Evolutionary conservation across 2,888 invertebrate species (phyloP).

Genomic region (Philereme vetulata): DNA sequence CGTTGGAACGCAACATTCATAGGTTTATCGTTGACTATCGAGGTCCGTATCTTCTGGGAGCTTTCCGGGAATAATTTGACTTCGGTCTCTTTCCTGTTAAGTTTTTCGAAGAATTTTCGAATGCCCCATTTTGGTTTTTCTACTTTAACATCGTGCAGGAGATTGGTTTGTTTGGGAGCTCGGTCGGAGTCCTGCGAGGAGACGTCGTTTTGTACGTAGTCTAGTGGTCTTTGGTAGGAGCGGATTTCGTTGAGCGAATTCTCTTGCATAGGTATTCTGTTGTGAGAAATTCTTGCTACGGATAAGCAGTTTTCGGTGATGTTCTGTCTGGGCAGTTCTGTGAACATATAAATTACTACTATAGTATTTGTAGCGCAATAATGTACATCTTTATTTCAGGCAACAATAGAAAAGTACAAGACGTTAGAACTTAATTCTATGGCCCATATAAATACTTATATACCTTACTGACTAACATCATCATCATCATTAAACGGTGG

Average conservation of each 20-base stretch:
- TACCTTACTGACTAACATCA: not conserved
- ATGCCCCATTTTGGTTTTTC: constrained; percentile 75
- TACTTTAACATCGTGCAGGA: constrained; percentile 64
- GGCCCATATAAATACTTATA: too few species aligned
- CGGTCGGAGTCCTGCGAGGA: constrained; percentile 66
- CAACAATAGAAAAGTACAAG: too few species aligned
- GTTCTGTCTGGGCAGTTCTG: constrained; percentile 43
- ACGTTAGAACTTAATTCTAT: too few species aligned
- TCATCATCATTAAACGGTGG: too few species aligned
- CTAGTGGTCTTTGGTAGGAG: constrained; percentile 74
- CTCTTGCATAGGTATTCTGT: constrained; percentile 51
- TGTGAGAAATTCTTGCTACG: constrained; percentile 58
- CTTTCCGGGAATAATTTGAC: constrained; percentile 78
- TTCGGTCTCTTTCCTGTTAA: constrained; percentile 78
- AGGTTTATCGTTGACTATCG: constrained; percentile 63
- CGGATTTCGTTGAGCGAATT: constrained; percentile 66
- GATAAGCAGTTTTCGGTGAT: constrained; percentile 65
- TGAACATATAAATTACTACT: not conserved
- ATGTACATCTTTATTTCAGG: not conserved
- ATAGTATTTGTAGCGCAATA: not conserved
- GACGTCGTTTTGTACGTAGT: constrained; percentile 90
- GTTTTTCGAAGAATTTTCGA: constrained; percentile 69
- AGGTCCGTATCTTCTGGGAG: constrained; percentile 55
- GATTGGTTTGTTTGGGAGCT: constrained; percentile 73
- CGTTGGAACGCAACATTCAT: constrained; percentile 50